Evolutionary conservation across 2,888 invertebrate genomes (phyloP).

Genomic region (Exocentrus adspersus): DNA sequence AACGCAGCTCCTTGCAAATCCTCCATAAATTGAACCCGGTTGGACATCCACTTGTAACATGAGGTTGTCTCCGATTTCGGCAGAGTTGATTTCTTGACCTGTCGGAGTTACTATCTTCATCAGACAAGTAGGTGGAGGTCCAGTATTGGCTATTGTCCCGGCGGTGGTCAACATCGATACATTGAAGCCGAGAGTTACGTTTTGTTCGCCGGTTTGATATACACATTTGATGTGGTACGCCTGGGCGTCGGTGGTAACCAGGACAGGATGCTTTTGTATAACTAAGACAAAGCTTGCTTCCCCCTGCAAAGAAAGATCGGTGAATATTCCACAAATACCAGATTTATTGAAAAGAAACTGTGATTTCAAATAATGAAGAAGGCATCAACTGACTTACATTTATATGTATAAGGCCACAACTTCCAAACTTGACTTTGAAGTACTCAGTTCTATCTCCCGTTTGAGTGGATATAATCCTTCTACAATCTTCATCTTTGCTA

Average conservation of each 20-base stretch:
- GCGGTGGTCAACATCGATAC: slow-evolving; percentile 96
- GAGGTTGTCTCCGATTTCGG: slow-evolving; percentile 91
- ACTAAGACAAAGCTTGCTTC: slow-evolving; percentile 93
- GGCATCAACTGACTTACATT: slow-evolving; percentile 74
- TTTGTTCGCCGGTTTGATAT: slow-evolving; percentile 93
- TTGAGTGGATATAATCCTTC: slow-evolving; percentile 79
- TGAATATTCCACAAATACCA: not conserved
- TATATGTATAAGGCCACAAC: slow-evolving; percentile 89
- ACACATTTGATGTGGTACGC: slow-evolving; percentile 97
- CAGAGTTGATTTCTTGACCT: slow-evolving; percentile 89
- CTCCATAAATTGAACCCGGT: slow-evolving; percentile 82
- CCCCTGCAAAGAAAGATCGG: slow-evolving; percentile 67
- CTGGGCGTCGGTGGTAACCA: slow-evolving; percentile 93
- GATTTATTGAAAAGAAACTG: too few relatives aligned
- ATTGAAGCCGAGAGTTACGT: slow-evolving; percentile 91
- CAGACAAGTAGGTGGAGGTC: slow-evolving; percentile 90
- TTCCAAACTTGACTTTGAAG: slow-evolving; percentile 82
- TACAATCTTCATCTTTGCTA: slow-evolving; percentile 91
- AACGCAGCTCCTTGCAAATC: slow-evolving; percentile 91
- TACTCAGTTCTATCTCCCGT: slow-evolving; percentile 70
- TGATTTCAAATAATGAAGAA: too few relatives aligned
- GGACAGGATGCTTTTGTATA: slow-evolving; percentile 95
- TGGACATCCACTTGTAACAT: slow-evolving; percentile 69
- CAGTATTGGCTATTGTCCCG: slow-evolving; percentile 94
- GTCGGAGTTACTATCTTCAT: slow-evolving; percentile 91